phyloP scores from a whole-genome alignment of 2,888 invertebrate genomes.

The Stenoptilia bipunctidactyla region DNA sequence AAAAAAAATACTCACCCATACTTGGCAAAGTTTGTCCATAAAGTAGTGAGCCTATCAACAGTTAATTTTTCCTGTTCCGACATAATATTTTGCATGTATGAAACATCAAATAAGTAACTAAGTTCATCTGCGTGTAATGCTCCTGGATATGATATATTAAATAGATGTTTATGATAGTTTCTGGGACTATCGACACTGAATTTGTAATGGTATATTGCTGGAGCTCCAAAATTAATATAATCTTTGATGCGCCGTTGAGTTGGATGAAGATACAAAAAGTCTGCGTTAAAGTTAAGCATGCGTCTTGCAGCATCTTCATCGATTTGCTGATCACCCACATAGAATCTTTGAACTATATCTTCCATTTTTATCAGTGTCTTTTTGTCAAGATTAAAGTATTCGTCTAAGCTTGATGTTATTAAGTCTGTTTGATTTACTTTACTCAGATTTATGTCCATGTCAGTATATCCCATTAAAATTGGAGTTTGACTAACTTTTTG shows the following conservation, averaged over 20 bases:
- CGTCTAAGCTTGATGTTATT: not conserved
- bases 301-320: constrained; percentile 22
- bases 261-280: constrained; percentile 30
- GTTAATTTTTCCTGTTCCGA: constrained; percentile 26
- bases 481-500: constrained; percentile 16
- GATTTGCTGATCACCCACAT: constrained; percentile 29
- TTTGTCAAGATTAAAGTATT: constrained; percentile 2
- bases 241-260: constrained; percentile 26
- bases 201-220: constrained; percentile 32
- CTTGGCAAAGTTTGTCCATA: constrained; percentile 53
- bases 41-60: constrained; percentile 34
- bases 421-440: not conserved
- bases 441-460: constrained; percentile 16
- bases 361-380: constrained; percentile 16
- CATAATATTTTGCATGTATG: constrained; percentile 11
- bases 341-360: constrained; percentile 25
- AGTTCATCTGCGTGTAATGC: constrained; percentile 38
- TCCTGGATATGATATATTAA: constrained; percentile 19
- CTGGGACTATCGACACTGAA: constrained; percentile 33
- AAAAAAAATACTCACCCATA: constrained; percentile 37
- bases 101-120: constrained; percentile 32
- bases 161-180: constrained; percentile 18
- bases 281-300: constrained; percentile 31
- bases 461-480: constrained; percentile 24
- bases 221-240: constrained; percentile 22